Conservation (phyloP, 1,140 invertebrate species). For the Pogonomyrmex barbatus region DNA sequence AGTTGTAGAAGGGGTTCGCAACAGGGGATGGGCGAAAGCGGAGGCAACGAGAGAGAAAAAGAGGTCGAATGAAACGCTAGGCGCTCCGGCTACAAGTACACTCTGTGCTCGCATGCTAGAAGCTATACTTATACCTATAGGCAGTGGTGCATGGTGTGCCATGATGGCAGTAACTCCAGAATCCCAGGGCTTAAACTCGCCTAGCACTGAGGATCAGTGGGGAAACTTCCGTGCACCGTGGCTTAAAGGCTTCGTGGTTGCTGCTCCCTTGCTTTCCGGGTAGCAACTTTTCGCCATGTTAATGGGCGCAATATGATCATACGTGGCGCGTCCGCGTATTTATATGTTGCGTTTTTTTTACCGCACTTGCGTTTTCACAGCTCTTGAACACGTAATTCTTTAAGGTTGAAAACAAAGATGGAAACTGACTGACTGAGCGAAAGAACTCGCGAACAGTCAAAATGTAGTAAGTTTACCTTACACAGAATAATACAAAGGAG, state of each 20-base stretch:
- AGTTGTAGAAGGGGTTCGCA: constrained; percentile 68
- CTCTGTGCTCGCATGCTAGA: constrained; percentile 70
- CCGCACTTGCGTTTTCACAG: background rate
- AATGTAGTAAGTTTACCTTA: background rate
- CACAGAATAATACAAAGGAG: background rate
- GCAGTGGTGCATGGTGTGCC: constrained; percentile 83
- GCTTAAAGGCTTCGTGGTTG: constrained; percentile 86
- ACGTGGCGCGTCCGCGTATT: constrained; percentile 78
- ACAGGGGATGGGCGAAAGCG: constrained; percentile 51
- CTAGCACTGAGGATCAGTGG: constrained; percentile 84
- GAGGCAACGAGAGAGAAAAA: constrained; percentile 64
- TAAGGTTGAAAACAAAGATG: background rate
- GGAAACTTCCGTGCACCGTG: constrained; percentile 84
- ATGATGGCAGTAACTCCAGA: constrained; percentile 85
- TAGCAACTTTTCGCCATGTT: constrained; percentile 84
- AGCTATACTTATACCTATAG: constrained; percentile 78
- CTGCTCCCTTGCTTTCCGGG: constrained; percentile 80
- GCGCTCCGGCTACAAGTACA: constrained; percentile 72
- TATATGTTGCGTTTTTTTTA: constrained; percentile 67
- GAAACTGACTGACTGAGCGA: background rate
- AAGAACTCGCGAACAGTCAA: background rate
- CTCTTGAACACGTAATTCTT: constrained; percentile 28
- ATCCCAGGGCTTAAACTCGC: constrained; percentile 85
- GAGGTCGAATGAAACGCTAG: constrained; percentile 72
- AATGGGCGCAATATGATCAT: constrained; percentile 85